Evolutionary conservation across 2,113 vertebrate species (phyloP).

Genomic region (Oriolus oriolus): DNA sequence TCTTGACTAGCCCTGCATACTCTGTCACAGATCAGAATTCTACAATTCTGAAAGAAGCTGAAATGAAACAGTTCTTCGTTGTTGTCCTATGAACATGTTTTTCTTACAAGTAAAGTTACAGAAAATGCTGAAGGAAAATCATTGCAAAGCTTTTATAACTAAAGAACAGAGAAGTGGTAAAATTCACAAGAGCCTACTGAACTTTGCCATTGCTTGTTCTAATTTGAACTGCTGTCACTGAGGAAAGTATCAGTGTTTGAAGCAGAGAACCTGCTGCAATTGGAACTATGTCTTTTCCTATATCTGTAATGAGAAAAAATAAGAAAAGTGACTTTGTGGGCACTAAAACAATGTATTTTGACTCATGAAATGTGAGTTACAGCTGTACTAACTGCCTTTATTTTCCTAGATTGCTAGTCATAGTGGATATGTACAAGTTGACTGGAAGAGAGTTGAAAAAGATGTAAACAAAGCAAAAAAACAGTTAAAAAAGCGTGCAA

Average conservation of each 20-base stretch:
- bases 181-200: neutral
- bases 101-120: neutral
- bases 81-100: neutral
- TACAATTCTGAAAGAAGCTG: neutral
- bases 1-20: neutral
- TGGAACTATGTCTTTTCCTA: neutral
- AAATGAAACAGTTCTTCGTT: neutral
- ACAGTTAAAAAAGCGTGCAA: slow-evolving; percentile 89
- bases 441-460: slow-evolving; percentile 98
- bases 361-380: neutral
- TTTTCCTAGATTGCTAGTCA: slow-evolving; percentile 91
- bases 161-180: neutral
- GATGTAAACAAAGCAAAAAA: slow-evolving; percentile 98
- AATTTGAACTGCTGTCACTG: neutral
- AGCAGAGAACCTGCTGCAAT: neutral
- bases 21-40: neutral
- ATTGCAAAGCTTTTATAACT: neutral
- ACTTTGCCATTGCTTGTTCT: neutral
- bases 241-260: neutral
- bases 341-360: neutral
- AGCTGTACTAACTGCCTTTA: neutral
- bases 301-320: neutral
- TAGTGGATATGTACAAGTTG: slow-evolving; percentile 93
- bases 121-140: neutral
- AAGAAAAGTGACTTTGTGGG: neutral